Percentiles rank a stretch among this genome's conserved stretches.
Evolutionary conservation across 2,113 vertebrate genomes (phyloP).

Genomic region (Pituophis catenifer): DNA sequence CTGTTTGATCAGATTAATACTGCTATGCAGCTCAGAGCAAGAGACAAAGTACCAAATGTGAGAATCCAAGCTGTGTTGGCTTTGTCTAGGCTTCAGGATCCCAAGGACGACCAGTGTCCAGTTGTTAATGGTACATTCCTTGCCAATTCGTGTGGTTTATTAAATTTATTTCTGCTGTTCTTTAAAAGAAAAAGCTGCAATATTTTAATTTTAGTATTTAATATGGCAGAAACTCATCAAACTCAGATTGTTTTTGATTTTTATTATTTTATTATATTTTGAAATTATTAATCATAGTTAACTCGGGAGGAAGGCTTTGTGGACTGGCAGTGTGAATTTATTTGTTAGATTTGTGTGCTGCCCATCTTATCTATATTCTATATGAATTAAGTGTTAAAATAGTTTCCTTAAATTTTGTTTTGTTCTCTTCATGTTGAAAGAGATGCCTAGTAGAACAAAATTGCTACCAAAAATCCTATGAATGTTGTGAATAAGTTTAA

Average conservation of each 20-base stretch:
- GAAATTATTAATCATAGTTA: background rate
- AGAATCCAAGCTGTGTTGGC: constrained; percentile 91
- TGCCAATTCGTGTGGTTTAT: background rate
- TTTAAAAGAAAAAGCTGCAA: background rate
- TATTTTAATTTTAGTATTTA: background rate
- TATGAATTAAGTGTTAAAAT: background rate
- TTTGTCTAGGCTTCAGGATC: constrained; percentile 92
- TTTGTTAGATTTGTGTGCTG: background rate
- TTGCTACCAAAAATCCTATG: background rate
- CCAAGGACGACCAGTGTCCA: constrained; percentile 83
- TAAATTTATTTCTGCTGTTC: background rate
- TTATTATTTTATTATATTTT: no score
- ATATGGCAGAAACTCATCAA: background rate
- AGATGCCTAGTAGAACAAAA: background rate
- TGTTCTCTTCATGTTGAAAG: background rate
- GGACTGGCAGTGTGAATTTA: background rate
- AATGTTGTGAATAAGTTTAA: background rate
- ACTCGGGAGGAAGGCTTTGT: background rate
- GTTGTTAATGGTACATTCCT: constrained; percentile 80
- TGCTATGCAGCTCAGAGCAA: constrained; percentile 88
- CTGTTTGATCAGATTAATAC: constrained; percentile 90
- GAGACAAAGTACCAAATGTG: constrained; percentile 93
- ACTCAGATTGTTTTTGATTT: background rate
- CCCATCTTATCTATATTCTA: background rate
- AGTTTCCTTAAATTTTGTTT: background rate